Evolutionary conservation across 2,113 vertebrate species (phyloP).

Genomic region (Osmerus mordax): DNA sequence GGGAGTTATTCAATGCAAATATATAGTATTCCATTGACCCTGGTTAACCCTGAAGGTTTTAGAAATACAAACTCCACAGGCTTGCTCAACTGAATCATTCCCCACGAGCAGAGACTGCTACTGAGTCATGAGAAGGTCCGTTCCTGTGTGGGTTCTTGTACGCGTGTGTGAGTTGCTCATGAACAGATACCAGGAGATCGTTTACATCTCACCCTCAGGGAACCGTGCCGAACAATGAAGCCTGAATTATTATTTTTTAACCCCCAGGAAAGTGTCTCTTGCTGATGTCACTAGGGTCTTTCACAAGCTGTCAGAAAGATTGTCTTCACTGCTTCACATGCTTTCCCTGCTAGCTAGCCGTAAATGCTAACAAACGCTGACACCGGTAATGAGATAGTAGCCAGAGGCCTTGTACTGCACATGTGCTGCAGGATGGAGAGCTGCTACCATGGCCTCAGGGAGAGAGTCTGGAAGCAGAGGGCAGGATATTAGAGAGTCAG

Average conservation of each 20-base stretch:
- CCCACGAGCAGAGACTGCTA: neutral
- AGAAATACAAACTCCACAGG: neutral
- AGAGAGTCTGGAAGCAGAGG: too few relatives aligned
- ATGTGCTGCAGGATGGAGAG: neutral
- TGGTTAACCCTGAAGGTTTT: neutral
- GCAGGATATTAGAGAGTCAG: too few relatives aligned
- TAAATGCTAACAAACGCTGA: slow-evolving; percentile 12
- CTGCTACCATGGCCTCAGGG: neutral
- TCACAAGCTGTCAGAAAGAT: too few relatives aligned
- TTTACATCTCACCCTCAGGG: too few relatives aligned
- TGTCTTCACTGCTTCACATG: too few relatives aligned
- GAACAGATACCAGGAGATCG: too few relatives aligned
- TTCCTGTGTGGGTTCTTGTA: too few relatives aligned
- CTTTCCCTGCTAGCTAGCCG: neutral
- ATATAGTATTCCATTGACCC: slow-evolving; percentile 20
- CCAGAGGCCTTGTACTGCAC: neutral
- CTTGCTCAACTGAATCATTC: neutral
- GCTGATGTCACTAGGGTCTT: too few relatives aligned
- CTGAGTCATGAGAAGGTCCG: neutral
- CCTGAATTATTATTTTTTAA: too few relatives aligned
- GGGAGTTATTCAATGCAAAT: slow-evolving; percentile 41
- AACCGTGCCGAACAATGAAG: too few relatives aligned
- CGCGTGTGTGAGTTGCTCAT: too few relatives aligned
- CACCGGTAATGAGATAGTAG: slow-evolving; percentile 9
- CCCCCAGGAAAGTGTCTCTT: too few relatives aligned